A percentile compares a stretch with the other conserved stretches of the same genome.
These are phyloP conservation scores for Autographa gamma DNA, from an alignment of 2,888 invertebrate species.

Conservation along the genomic window DNA sequence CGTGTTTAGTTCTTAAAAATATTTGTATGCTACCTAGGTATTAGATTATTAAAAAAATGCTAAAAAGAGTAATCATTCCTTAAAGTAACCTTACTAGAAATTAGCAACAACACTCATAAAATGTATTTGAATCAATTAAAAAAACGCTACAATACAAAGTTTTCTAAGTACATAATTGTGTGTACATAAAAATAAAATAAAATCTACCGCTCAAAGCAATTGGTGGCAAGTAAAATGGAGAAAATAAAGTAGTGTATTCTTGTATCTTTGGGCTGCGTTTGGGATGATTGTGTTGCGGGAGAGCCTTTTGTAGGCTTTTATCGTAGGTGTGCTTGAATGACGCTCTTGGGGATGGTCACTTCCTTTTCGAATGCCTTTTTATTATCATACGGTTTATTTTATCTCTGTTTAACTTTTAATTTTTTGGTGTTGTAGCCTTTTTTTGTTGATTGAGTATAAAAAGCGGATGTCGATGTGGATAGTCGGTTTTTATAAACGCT, in stretches of 20 bases:
- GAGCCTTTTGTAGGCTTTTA: constrained; percentile 37
- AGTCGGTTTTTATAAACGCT: neutral
- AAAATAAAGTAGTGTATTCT: constrained; percentile 30
- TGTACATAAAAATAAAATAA: neutral
- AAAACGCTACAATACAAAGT: too few species aligned
- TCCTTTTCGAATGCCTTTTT: constrained; percentile 33
- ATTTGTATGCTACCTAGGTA: too few species aligned
- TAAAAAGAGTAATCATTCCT: too few species aligned
- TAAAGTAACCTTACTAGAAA: too few species aligned
- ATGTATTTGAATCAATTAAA: too few species aligned
- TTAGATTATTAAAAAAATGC: too few species aligned
- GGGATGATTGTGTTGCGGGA: constrained; percentile 33
- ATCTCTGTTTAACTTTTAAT: constrained; percentile 15
- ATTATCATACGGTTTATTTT: constrained; percentile 26
- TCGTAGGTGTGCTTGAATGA: constrained; percentile 44
- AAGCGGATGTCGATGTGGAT: neutral
- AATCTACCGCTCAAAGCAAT: constrained; percentile 14
- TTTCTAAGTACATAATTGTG: neutral
- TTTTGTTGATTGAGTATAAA: neutral
- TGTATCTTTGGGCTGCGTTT: constrained; percentile 33
- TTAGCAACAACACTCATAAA: too few species aligned
- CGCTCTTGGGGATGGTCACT: constrained; percentile 42
- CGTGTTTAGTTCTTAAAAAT: too few species aligned
- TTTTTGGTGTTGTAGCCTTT: constrained; percentile 12
- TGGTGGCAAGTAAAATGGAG: constrained; percentile 23